Conservation (phyloP, 2,113 vertebrate genomes). For the Cairina moschata region DNA sequence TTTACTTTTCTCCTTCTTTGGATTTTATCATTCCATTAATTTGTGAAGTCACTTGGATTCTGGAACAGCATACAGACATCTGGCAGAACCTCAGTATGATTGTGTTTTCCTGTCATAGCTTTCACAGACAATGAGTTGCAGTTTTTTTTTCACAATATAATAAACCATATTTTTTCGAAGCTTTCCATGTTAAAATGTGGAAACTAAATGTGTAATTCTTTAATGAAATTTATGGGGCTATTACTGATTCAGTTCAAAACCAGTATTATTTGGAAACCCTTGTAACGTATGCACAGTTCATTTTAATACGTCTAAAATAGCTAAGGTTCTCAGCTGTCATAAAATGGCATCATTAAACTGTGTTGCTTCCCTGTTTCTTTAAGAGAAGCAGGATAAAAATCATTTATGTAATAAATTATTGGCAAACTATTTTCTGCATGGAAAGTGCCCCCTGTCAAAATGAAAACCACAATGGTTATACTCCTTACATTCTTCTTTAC, state of each 20-base stretch:
- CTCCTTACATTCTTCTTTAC: not conserved
- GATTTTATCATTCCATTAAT: slow-evolving; percentile 22
- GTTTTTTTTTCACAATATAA: not conserved
- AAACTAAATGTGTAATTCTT: not conserved
- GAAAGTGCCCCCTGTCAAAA: not conserved
- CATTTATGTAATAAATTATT: not conserved
- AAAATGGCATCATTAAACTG: not conserved
- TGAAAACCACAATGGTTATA: not conserved
- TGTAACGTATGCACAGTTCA: not conserved
- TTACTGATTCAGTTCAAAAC: not conserved
- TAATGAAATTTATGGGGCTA: not conserved
- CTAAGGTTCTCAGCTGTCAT: not conserved
- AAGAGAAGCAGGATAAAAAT: not conserved
- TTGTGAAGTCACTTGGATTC: slow-evolving; percentile 6
- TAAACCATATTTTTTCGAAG: not conserved
- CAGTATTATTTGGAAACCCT: not conserved
- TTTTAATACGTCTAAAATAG: not conserved
- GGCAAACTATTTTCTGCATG: not conserved
- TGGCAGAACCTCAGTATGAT: slow-evolving; percentile 4
- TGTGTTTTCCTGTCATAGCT: not conserved
- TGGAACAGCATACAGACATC: not conserved
- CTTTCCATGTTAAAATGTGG: not conserved
- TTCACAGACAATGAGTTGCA: not conserved
- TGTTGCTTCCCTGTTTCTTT: not conserved
- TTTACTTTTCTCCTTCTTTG: slow-evolving; percentile 18